Percentiles rank a stretch among this genome's conserved stretches.
Evolutionary conservation across 2,113 vertebrate genomes (phyloP).

Genomic region (Coracopsis vasa): DNA sequence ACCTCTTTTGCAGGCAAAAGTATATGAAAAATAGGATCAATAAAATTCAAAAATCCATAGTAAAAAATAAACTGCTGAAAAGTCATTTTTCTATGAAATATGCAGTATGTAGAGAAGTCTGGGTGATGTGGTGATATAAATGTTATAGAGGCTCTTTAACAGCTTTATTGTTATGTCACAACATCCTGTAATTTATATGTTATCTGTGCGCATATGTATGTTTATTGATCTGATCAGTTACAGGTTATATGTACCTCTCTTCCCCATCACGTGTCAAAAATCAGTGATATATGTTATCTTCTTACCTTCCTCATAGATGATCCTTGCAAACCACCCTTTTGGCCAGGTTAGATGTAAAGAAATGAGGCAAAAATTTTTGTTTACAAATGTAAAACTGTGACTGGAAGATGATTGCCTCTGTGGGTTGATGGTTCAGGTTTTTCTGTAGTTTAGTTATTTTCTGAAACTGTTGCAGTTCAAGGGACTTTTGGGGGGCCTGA

Average conservation of each 20-base stretch:
- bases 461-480: not conserved
- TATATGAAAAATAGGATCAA: not conserved
- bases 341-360: not conserved
- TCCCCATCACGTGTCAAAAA: not conserved
- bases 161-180: not conserved
- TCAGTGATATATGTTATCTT: not conserved
- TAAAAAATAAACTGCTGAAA: not conserved
- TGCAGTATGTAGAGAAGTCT: not conserved
- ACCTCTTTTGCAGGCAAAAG: not conserved
- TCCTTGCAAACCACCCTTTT: not conserved
- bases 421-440: not conserved
- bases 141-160: not conserved
- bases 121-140: not conserved
- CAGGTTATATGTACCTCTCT: not conserved
- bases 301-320: not conserved
- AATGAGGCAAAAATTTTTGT: not conserved
- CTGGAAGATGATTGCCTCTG: not conserved
- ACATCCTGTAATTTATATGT: not conserved
- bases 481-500: fast-evolving
- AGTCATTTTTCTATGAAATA: not conserved
- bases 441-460: not conserved
- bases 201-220: not conserved
- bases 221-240: not conserved
- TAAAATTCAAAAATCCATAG: not conserved
- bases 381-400: not conserved